These are phyloP conservation scores for Anthophora plumipes DNA, from an alignment of 2,888 invertebrate species.

Conservation along the genomic window DNA sequence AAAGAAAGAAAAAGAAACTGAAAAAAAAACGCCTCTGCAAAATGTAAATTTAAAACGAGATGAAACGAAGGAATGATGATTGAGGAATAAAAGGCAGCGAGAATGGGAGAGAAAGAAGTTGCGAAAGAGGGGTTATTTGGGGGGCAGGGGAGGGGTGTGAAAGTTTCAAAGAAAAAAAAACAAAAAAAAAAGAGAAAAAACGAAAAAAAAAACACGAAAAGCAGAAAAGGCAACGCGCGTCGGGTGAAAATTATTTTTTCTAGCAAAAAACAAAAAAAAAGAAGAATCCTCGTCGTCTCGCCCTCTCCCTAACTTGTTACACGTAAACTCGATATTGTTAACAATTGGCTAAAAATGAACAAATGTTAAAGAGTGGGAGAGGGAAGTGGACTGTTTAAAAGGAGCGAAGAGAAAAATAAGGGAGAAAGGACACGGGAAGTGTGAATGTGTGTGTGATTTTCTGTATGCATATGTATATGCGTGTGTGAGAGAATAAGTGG, in stretches of 20 bases:
- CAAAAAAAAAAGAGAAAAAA: conserved; percentile 21
- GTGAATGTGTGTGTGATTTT: conserved; percentile 43
- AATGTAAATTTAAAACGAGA: conserved; percentile 15
- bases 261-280: too few species aligned
- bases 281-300: too few species aligned
- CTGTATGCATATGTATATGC: not conserved
- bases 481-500: conserved; percentile 40
- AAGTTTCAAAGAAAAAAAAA: conserved; percentile 35
- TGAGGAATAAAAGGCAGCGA: conserved; percentile 1
- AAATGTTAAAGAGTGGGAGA: conserved; percentile 66
- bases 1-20: too few species aligned
- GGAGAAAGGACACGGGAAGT: conserved; percentile 48
- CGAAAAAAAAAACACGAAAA: conserved; percentile 37
- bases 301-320: conserved; percentile 76
- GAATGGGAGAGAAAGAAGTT: conserved; percentile 14
- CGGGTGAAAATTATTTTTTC: conserved; percentile 77
- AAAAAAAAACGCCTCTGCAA: not conserved
- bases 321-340: conserved; percentile 79
- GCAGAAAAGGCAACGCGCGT: conserved; percentile 9
- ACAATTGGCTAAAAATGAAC: conserved; percentile 77
- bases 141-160: too few species aligned
- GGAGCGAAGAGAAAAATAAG: conserved; percentile 27
- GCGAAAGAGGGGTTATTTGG: conserved; percentile 40
- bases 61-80: conserved; percentile 15
- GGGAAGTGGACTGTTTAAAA: conserved; percentile 6